Percentiles rank a stretch among this genome's conserved stretches.
Conservation (phyloP, 2,797 vertebrate genomes). For the Anguilla anguilla region DNA sequence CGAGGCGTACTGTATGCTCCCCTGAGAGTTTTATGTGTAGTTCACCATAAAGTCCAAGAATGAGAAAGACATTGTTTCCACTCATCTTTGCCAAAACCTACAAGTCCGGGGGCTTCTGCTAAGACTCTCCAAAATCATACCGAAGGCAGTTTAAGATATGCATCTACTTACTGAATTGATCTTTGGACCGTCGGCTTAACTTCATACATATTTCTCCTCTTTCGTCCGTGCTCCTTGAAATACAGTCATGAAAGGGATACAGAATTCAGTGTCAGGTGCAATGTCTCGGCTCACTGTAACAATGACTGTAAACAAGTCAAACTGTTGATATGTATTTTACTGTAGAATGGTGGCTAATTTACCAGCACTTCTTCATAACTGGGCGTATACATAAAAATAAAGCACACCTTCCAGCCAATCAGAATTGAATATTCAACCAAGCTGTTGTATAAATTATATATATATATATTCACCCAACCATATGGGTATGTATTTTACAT, state of each 20-base stretch:
- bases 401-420: no score
- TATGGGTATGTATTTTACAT: not conserved
- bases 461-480: not conserved
- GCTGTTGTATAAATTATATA: not conserved
- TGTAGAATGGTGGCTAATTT: no score
- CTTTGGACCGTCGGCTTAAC: not conserved
- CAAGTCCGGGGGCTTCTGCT: constrained; percentile 40
- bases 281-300: not conserved
- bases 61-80: constrained; percentile 29
- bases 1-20: constrained; percentile 39
- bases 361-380: not conserved
- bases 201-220: not conserved
- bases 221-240: constrained; percentile 16
- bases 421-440: no score
- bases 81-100: constrained; percentile 27
- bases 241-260: constrained; percentile 18
- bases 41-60: constrained; percentile 47
- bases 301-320: not conserved
- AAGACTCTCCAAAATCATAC: not conserved
- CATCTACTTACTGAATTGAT: not conserved
- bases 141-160: not conserved
- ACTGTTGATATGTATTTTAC: no score
- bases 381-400: no score
- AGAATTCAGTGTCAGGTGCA: not conserved
- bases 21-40: constrained; percentile 54